Conservation (phyloP, 1,140 invertebrate species). For the Listronotus bonariensis region DNA sequence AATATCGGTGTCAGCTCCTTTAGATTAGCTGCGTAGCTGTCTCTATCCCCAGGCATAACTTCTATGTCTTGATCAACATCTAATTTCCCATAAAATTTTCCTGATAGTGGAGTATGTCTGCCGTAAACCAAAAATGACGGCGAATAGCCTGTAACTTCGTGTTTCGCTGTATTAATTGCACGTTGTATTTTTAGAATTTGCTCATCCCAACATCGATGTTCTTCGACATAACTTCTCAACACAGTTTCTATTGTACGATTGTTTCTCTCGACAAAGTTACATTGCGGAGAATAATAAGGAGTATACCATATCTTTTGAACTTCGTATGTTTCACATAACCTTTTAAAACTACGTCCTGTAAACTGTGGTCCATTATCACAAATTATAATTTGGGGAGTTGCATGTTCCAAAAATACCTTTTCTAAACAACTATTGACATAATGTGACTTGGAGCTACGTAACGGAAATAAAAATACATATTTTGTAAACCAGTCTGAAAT, state of each 20-base stretch:
- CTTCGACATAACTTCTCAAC: neutral
- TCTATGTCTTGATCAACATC: neutral
- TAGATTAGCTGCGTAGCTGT: neutral
- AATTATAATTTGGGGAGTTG: slow-evolving; percentile 1
- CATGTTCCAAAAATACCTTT: slow-evolving; percentile 35
- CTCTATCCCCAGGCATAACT: neutral
- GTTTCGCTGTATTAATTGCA: slow-evolving; percentile 29
- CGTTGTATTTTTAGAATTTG: no score
- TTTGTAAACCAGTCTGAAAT: no score
- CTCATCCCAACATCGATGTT: slow-evolving; percentile 30
- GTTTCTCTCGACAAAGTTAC: slow-evolving; percentile 23
- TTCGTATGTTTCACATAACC: slow-evolving; percentile 6
- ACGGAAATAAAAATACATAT: no score
- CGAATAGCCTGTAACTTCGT: slow-evolving; percentile 20
- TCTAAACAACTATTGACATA: slow-evolving; percentile 44
- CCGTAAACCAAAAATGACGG: no score
- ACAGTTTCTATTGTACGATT: slow-evolving; percentile 30
- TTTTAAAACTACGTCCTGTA: slow-evolving; percentile 4
- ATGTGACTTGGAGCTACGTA: no score
- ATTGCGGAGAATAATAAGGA: slow-evolving; percentile 18
- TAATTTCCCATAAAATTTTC: neutral
- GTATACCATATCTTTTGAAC: slow-evolving; percentile 31
- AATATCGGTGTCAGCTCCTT: neutral
- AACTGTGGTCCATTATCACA: slow-evolving; percentile 44
- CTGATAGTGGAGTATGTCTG: no score